Percentiles rank a stretch among this genome's conserved stretches.
Evolutionary conservation across 2,888 invertebrate species (phyloP).

Genomic region (Drosophila gaucha): DNA sequence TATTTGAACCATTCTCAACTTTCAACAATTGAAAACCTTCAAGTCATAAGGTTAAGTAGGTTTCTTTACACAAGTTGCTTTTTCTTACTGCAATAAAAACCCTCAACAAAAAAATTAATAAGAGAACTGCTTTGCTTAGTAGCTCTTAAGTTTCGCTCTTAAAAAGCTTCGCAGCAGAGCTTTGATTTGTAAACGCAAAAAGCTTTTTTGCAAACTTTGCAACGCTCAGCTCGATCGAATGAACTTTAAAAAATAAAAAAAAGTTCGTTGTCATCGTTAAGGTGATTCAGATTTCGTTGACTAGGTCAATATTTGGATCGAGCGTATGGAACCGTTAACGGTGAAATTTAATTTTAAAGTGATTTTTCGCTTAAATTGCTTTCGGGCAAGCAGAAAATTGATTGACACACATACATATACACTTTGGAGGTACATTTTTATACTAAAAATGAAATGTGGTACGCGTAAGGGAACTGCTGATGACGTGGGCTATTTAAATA

Average conservation of each 20-base stretch:
- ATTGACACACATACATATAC: not conserved
- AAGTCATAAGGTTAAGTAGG: slow-evolving; percentile 44
- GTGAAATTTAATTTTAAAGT: slow-evolving; percentile 62
- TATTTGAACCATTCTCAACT: not conserved
- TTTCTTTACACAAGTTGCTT: slow-evolving; percentile 25
- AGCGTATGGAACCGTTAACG: slow-evolving; percentile 54
- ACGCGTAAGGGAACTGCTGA: slow-evolving; percentile 9
- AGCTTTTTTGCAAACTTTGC: slow-evolving; percentile 39
- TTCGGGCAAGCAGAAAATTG: slow-evolving; percentile 46
- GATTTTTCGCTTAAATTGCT: slow-evolving; percentile 35
- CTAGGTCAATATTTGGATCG: slow-evolving; percentile 70
- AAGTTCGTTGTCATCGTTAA: slow-evolving; percentile 24
- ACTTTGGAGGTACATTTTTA: not conserved
- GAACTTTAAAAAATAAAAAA: slow-evolving; percentile 24
- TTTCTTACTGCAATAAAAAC: slow-evolving; percentile 32
- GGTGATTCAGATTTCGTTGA: slow-evolving; percentile 65
- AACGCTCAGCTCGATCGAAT: slow-evolving; percentile 18
- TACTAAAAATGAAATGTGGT: not conserved
- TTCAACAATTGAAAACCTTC: slow-evolving; percentile 43
- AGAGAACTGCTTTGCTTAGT: slow-evolving; percentile 1
- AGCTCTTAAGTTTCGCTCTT: slow-evolving; percentile 42
- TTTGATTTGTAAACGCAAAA: slow-evolving; percentile 11
- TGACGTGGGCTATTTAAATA: slow-evolving; percentile 20
- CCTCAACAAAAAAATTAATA: slow-evolving; percentile 8
- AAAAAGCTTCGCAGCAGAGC: slow-evolving; percentile 38